A percentile compares a stretch with the other conserved stretches of the same genome.
Conservation (phyloP, 2,113 vertebrate genomes). For the Antigone vipio region DNA sequence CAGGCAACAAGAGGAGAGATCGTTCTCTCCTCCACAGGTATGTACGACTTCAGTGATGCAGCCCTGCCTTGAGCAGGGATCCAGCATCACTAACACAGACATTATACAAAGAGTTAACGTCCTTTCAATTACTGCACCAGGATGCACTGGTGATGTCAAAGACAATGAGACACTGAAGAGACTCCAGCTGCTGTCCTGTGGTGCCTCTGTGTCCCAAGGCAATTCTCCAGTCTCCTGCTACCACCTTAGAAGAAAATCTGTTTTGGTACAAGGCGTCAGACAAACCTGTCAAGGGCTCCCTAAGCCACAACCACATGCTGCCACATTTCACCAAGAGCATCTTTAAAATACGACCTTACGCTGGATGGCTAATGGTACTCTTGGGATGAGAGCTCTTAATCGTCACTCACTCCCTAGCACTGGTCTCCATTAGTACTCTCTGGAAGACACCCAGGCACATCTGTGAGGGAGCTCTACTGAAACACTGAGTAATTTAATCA, state of each 20-base stretch:
- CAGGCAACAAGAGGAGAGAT: not conserved
- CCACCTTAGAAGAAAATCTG: not conserved
- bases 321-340: not conserved
- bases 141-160: not conserved
- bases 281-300: not conserved
- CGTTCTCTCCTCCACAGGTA: not conserved
- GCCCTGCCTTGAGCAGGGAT: not conserved
- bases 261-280: fast-evolving
- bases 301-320: not conserved
- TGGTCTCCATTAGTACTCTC: not conserved
- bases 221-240: not conserved
- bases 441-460: not conserved
- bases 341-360: not conserved
- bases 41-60: not conserved
- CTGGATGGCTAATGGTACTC: not conserved
- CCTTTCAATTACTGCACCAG: not conserved
- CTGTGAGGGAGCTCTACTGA: not conserved
- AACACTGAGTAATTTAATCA: not conserved
- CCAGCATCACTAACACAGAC: not conserved
- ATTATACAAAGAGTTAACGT: not conserved
- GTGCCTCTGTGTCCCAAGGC: not conserved
- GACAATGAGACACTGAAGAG: not conserved
- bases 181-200: not conserved
- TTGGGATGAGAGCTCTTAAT: not conserved
- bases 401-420: not conserved